These are phyloP conservation scores for Arizona elegans DNA, from an alignment of 2,113 vertebrate genomes.

Conservation along the genomic window DNA sequence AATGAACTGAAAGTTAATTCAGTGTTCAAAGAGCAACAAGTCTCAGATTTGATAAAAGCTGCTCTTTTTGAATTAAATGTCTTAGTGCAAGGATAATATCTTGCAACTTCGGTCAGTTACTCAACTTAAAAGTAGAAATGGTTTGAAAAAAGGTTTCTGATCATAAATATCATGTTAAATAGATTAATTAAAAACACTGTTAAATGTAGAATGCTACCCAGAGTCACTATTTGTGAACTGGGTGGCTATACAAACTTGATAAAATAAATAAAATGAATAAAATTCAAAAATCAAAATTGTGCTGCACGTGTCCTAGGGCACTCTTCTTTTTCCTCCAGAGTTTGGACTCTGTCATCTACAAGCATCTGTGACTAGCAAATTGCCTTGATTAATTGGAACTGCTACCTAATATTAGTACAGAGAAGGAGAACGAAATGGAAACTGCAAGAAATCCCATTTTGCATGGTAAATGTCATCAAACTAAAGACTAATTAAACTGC, in stretches of 20 bases:
- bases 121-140: background rate
- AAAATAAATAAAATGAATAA: background rate
- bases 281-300: background rate
- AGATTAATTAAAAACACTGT: background rate
- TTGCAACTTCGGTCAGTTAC: background rate
- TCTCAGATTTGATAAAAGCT: background rate
- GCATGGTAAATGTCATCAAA: background rate
- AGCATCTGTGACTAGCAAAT: constrained; percentile 8
- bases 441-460: constrained; percentile 3
- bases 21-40: background rate
- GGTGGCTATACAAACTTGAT: background rate
- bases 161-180: background rate
- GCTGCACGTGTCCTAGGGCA: background rate
- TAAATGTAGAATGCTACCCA: background rate
- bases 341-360: background rate
- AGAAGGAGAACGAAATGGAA: constrained; percentile 3
- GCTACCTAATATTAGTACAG: background rate
- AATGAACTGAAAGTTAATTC: background rate
- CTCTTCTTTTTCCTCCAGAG: background rate
- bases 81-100: background rate
- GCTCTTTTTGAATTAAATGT: background rate
- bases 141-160: background rate
- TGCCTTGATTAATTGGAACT: background rate
- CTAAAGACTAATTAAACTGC: background rate
- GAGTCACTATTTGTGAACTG: background rate